Conservation (phyloP, 2,797 vertebrate genomes). For the Zenarchopterus dispar region DNA sequence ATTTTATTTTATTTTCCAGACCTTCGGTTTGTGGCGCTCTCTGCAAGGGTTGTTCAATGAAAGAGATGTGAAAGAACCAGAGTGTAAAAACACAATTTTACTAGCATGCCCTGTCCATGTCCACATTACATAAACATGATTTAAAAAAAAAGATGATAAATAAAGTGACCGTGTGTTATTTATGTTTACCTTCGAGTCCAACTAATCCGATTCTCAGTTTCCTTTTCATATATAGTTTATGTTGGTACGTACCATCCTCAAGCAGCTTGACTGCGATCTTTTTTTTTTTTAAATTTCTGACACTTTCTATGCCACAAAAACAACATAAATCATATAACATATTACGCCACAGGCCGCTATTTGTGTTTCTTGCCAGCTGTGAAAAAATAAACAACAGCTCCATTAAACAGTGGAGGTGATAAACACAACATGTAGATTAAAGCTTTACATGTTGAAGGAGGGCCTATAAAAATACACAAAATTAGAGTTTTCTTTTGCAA, state of each 20-base stretch:
- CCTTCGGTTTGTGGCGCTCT: not conserved
- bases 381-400: too few species aligned
- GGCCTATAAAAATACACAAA: too few species aligned
- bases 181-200: conserved; percentile 1
- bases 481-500: too few species aligned
- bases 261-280: not conserved
- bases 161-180: not conserved
- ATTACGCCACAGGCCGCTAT: too few species aligned
- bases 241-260: not conserved
- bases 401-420: too few species aligned
- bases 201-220: too few species aligned
- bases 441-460: too few species aligned
- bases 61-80: conserved; percentile 1
- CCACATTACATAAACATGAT: conserved; percentile 3
- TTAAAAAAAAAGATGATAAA: not conserved
- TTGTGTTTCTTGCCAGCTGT: too few species aligned
- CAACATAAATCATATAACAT: too few species aligned
- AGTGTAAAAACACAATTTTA: not conserved
- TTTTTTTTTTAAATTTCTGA: not conserved
- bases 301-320: not conserved
- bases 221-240: not conserved
- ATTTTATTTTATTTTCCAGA: not conserved
- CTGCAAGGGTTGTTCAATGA: too few species aligned
- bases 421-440: too few species aligned
- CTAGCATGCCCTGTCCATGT: not conserved